Conservation (phyloP, 2,113 vertebrate species). For the Naja naja region DNA sequence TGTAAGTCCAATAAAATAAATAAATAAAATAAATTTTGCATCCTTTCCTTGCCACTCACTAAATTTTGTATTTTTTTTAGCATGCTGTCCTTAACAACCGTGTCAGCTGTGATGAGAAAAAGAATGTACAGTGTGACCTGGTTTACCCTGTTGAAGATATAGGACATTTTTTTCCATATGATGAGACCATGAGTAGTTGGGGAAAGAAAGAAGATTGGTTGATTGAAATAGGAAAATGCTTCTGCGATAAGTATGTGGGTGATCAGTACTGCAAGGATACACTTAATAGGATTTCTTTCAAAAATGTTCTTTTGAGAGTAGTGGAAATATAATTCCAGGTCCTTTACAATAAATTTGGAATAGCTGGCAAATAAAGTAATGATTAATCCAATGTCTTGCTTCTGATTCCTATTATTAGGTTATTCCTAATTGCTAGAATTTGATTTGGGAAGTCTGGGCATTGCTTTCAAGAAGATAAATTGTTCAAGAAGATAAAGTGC, state of each 20-base stretch:
- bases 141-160: neutral
- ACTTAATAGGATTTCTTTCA: neutral
- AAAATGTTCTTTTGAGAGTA: neutral
- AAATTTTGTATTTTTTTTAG: neutral
- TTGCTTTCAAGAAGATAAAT: neutral
- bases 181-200: neutral
- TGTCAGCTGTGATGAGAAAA: neutral
- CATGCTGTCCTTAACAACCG: neutral
- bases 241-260: neutral
- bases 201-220: neutral
- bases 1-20: too few relatives aligned
- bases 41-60: neutral
- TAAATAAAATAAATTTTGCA: too few relatives aligned
- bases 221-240: neutral
- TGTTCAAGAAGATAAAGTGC: neutral
- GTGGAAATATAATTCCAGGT: neutral
- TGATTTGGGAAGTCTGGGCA: neutral
- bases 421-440: neutral
- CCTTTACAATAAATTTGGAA: neutral
- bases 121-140: neutral
- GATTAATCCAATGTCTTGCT: neutral
- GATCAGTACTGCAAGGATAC: neutral
- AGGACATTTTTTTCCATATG: neutral
- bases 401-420: neutral
- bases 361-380: neutral